These are phyloP conservation scores for Leistus spinibarbis DNA, from an alignment of 2,888 invertebrate species.

Conservation along the genomic window DNA sequence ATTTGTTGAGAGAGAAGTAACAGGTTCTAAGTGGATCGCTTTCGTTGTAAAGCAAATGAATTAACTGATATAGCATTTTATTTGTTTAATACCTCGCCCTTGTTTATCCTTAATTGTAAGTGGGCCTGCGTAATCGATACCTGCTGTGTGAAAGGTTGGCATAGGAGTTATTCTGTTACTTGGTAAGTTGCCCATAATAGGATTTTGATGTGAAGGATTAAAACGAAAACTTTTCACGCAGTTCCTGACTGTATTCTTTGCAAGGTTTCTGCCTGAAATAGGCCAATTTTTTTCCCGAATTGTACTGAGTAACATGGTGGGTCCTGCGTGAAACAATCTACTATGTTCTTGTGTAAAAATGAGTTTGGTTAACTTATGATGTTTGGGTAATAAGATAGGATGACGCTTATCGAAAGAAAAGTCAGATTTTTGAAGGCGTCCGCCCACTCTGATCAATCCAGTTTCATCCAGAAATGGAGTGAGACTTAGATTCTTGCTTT, in stretches of 20 bases:
- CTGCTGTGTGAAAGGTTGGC: not conserved
- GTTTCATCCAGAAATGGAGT: not conserved
- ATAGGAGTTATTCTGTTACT: not conserved
- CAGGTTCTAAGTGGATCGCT: conserved; percentile 1
- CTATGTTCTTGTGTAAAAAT: not conserved
- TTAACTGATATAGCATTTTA: not conserved
- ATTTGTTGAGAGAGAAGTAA: not conserved
- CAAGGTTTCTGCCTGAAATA: not conserved
- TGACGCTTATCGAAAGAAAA: not conserved
- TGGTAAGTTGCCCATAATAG: not conserved
- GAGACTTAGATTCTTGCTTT: not conserved
- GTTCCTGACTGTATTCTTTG: not conserved
- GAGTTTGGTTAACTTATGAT: not conserved
- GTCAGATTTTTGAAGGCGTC: not conserved
- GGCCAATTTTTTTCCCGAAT: not conserved
- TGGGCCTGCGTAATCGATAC: conserved; percentile 14
- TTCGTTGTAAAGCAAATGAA: conserved; percentile 15
- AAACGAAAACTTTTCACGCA: not conserved
- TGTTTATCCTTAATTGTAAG: conserved; percentile 5
- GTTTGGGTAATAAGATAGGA: not conserved
- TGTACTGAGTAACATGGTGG: not conserved
- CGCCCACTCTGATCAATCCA: not conserved
- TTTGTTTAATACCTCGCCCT: not conserved
- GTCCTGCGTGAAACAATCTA: not conserved
- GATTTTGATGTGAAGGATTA: not conserved